Conservation (phyloP, 2,113 vertebrate genomes). For the Lipophrys pholis region DNA sequence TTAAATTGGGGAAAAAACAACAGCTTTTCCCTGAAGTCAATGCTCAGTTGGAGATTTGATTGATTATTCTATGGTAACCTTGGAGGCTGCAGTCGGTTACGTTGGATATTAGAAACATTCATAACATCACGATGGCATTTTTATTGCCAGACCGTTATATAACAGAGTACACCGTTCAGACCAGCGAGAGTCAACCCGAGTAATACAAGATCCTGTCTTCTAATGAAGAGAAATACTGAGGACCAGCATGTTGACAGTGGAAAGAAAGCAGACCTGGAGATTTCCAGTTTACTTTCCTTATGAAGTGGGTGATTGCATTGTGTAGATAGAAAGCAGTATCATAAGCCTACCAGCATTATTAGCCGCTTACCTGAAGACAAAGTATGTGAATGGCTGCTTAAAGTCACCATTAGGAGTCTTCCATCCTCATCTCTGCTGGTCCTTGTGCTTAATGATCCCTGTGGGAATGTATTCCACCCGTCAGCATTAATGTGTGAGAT, state of each 20-base stretch:
- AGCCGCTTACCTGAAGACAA: neutral
- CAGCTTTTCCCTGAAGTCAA: neutral
- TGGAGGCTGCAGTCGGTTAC: neutral
- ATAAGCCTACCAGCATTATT: neutral
- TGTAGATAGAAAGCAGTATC: neutral
- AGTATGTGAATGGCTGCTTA: neutral
- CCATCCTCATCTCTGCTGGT: too few relatives aligned
- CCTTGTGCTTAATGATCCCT: too few relatives aligned
- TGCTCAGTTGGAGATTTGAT: neutral
- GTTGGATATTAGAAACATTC: neutral
- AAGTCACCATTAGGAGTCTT: too few relatives aligned
- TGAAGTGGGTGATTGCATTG: neutral
- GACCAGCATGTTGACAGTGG: too few relatives aligned
- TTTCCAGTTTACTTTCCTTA: neutral
- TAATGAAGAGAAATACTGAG: too few relatives aligned
- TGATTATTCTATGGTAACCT: neutral
- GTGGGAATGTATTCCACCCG: too few relatives aligned
- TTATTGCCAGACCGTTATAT: neutral
- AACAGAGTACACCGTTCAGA: too few relatives aligned
- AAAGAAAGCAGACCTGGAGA: too few relatives aligned
- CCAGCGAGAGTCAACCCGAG: too few relatives aligned
- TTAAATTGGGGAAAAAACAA: neutral
- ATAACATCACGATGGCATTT: neutral
- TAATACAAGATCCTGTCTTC: too few relatives aligned
- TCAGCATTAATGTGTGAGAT: too few relatives aligned